Evolutionary conservation across 2,113 vertebrate species (phyloP), one percentile per base, ranked within the genome.

Genomic region (Columba janthina): DNA sequence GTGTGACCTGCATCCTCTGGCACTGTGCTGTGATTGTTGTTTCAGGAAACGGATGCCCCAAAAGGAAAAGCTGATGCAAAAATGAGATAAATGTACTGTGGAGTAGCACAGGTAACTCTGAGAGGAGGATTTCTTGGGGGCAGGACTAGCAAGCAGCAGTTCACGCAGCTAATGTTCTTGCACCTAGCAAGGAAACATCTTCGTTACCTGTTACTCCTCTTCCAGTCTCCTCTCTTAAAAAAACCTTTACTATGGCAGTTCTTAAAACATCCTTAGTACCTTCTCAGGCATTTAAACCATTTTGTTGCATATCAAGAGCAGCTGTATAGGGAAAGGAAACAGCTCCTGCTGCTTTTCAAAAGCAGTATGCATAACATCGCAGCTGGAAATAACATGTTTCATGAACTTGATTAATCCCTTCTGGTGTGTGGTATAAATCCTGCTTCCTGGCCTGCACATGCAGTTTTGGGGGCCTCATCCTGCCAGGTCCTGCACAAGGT

Each of bases 371-470:
- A 61, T 96, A 95, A 93, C 89, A 92, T 86, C 94, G 38, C 96
- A 93, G 94, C 92, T 96, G 95, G 96, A 97, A 96, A 93, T 84
- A 96, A 75, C 88, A 88, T 94, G 96, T 92, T 96, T 88, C 85
- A 75, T 93, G 94, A 96, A 97, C 83, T 56, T 85, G 88, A 96
- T 95, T 96, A 95, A 96, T 95, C 81, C 85, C 46, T 74, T 95
- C 75, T 90, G 64, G 54, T 94, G 74, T 89, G 80, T 11, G 10
- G 75, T 67, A 24, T 89, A 89, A 93, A 89, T 89, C 36, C 85
- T 69, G 20, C 40, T 91, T 71, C 74, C 88, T 88, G 58, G 56
- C 31, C 29, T 72, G 60, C 83, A 88, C 31, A 12, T 53, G 56
- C 38, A 21, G 64, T 73, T 72, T 32, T 21, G 51, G 32, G 58